phyloP scores from a whole-genome alignment of 2,113 vertebrate genomes.

The Rhinichthys klamathensis region DNA sequence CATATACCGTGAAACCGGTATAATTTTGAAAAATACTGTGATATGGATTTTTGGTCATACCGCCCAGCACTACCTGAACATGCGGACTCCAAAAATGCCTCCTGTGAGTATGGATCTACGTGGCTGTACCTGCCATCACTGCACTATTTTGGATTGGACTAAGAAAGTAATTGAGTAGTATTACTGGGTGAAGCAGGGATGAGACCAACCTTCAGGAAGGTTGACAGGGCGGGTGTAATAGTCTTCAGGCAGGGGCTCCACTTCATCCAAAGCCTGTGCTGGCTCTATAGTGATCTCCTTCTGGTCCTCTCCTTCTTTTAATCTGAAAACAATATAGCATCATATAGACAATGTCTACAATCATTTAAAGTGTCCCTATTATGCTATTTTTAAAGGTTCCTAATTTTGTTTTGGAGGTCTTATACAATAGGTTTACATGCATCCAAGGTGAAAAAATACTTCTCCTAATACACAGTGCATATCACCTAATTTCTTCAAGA shows the following conservation, averaged over 20 bases:
- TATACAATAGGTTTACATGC: no score
- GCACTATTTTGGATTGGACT: neutral
- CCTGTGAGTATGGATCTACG: neutral
- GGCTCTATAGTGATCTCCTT: slow-evolving; percentile 95
- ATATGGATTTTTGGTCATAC: no score
- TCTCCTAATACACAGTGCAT: no score
- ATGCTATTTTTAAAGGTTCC: no score
- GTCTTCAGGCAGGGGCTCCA: slow-evolving; percentile 95
- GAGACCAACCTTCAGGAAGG: slow-evolving; percentile 88
- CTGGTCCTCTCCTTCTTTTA: slow-evolving; percentile 97
- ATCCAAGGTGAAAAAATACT: no score
- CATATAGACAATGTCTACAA: neutral
- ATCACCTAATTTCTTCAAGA: no score
- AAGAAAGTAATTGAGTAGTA: neutral
- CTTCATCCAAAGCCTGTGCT: slow-evolving; percentile 92
- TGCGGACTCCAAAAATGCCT: neutral
- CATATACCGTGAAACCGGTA: no score
- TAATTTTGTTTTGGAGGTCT: no score
- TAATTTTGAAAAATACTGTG: no score
- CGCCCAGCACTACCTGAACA: no score
- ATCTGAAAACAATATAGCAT: slow-evolving; percentile 69
- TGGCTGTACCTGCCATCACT: neutral
- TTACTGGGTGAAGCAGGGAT: no score
- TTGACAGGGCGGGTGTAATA: slow-evolving; percentile 92
- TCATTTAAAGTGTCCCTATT: no score